A percentile compares a stretch with the other conserved stretches of the same genome.
These are phyloP conservation scores for Catocala sponsa DNA, from an alignment of 2,888 invertebrate species.

Conservation along the genomic window DNA sequence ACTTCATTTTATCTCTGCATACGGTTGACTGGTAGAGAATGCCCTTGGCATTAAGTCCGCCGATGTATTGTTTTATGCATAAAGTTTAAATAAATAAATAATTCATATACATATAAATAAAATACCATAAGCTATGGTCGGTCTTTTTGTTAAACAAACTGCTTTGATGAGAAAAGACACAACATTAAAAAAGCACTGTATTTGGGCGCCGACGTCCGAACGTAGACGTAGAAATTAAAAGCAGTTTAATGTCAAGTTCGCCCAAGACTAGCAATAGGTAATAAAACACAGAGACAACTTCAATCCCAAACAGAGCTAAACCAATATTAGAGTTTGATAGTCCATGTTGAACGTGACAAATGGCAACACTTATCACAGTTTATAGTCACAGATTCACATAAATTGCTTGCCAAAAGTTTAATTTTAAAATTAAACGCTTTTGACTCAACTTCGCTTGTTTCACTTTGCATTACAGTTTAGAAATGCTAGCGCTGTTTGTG, in stretches of 20 bases:
- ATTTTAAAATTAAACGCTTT: conserved; percentile 24
- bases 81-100: too few relatives aligned
- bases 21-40: too few relatives aligned
- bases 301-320: conserved; percentile 26
- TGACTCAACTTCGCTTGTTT: conserved; percentile 6
- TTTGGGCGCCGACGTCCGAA: too few relatives aligned
- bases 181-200: too few relatives aligned
- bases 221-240: too few relatives aligned
- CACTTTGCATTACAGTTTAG: not conserved
- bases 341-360: conserved; percentile 48
- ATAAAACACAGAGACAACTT: conserved; percentile 15
- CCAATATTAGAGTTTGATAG: conserved; percentile 35
- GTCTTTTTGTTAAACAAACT: too few relatives aligned
- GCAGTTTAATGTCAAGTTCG: not conserved
- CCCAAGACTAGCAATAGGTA: conserved; percentile 15
- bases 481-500: not conserved
- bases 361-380: conserved; percentile 44
- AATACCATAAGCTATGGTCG: too few relatives aligned
- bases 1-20: too few relatives aligned
- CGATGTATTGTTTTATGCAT: too few relatives aligned
- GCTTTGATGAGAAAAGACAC: too few relatives aligned
- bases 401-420: conserved; percentile 20
- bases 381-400: conserved; percentile 35
- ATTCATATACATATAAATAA: too few relatives aligned
- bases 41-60: too few relatives aligned